phyloP scores from a whole-genome alignment of 2,797 vertebrate species.

The Sciaenops ocellatus region DNA sequence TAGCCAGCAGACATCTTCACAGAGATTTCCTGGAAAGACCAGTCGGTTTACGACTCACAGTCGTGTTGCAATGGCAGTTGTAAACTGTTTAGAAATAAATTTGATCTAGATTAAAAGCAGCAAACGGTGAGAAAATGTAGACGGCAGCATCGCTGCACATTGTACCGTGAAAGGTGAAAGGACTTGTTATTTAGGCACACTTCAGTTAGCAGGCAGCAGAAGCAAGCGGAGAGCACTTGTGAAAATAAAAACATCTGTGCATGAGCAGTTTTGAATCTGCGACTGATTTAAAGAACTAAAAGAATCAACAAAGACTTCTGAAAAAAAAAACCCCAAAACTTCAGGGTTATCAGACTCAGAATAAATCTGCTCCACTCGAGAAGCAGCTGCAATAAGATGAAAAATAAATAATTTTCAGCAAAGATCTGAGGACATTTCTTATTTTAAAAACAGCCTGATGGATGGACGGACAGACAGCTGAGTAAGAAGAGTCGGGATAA shows the following conservation, averaged over 20 bases:
- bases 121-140: conserved; percentile 1
- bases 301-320: conserved; percentile 1
- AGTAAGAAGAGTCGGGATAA: conserved; percentile 24
- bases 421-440: conserved; percentile 26
- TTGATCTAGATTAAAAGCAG: neutral
- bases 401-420: conserved; percentile 5
- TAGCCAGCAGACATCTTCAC: conserved; percentile 9
- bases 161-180: conserved; percentile 18
- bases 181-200: conserved; percentile 10
- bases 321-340: neutral
- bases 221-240: neutral
- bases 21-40: conserved; percentile 39
- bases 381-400: conserved; percentile 26
- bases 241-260: conserved; percentile 39
- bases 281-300: conserved; percentile 35
- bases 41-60: neutral
- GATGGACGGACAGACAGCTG: conserved; percentile 40
- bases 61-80: neutral
- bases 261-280: conserved; percentile 21
- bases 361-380: conserved; percentile 20
- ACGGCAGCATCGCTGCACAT: neutral
- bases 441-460: neutral
- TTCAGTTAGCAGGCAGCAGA: conserved; percentile 18
- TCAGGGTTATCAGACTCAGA: conserved; percentile 12
- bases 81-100: neutral